Evolutionary conservation across 1,140 invertebrate genomes (phyloP), one percentile per base, ranked within the genome.

Genomic region (Drosophila saltans): DNA sequence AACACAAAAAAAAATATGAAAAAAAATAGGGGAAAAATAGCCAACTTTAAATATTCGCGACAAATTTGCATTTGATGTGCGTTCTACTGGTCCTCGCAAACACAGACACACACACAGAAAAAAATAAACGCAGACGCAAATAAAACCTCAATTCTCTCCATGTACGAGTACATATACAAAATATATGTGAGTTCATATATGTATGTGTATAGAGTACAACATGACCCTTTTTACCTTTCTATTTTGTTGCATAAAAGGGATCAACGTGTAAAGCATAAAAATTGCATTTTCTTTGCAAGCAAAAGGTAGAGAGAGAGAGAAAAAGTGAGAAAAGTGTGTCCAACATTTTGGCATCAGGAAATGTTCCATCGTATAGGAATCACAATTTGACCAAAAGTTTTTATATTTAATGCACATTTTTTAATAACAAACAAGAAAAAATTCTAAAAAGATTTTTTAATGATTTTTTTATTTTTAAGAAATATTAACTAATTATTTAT

Each of bases 61-160:
- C 75, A 74, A 83, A 88, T 89, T 83, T 83, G 69, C 80, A 86
- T 89, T 80, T 80, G 70, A 74, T 72, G 80, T 57, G 72, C 69
- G 81, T 72, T 72, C 78, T 69, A 63, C 60, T 26, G 65, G 16
- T 56, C 28, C 65, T 60, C 63, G 36, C 24, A 40, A 21, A 68
- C 41, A 48, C 45, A 16, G 57, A 59, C 64, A 9, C 26, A 33
- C 45, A 68, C 52, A 65, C 41, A 41, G 40, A 58, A 9, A 60
- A 5, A 55, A 40, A 64, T 43, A 66, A 45, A 71, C 39, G 16
- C 58, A 57, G 65, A 75, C 58, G 72, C 36, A 52, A 63, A 61
- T 60, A 66, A 61, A 68, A 73, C 36, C 33, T 55, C 39, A 62
- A 72, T 52, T 28, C 52, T 41, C 9, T 41, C 9, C 73, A 68